These are phyloP conservation scores for Scelioninae gen. 1 DNA, from an alignment of 2,888 invertebrate species.

Conservation along the genomic window DNA sequence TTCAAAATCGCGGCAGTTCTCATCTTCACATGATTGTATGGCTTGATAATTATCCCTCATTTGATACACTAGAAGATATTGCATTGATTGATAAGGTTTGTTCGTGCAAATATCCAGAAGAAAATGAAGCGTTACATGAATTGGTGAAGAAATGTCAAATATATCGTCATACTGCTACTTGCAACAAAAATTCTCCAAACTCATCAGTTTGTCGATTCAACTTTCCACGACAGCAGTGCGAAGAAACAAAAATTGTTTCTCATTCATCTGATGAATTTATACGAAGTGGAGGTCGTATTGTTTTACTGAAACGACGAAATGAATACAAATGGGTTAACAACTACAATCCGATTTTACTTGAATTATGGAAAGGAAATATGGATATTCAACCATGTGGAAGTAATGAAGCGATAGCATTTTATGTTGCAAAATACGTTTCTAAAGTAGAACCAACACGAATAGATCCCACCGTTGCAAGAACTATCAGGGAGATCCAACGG, in stretches of 20 bases:
- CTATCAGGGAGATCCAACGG: slow-evolving; percentile 26
- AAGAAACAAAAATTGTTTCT: slow-evolving; percentile 68
- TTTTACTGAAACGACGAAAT: slow-evolving; percentile 73
- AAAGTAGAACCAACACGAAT: slow-evolving; percentile 63
- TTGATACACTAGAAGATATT: slow-evolving; percentile 70
- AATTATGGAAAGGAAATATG: too few relatives aligned
- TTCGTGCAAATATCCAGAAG: slow-evolving; percentile 63
- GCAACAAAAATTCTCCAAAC: slow-evolving; percentile 54
- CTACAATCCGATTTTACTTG: too few relatives aligned
- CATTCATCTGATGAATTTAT: slow-evolving; percentile 76
- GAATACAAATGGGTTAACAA: slow-evolving; percentile 74
- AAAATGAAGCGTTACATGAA: slow-evolving; percentile 56
- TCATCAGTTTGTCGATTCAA: slow-evolving; percentile 73
- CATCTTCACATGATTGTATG: too few relatives aligned
- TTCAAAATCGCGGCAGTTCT: too few relatives aligned
- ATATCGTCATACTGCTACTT: slow-evolving; percentile 69
- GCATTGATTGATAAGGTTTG: slow-evolving; percentile 57
- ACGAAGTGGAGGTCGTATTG: slow-evolving; percentile 77
- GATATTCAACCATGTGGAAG: too few relatives aligned
- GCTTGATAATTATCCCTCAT: slow-evolving; percentile 72
- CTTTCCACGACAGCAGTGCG: slow-evolving; percentile 60
- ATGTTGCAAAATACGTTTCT: slow-evolving; percentile 68
- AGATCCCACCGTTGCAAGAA: slow-evolving; percentile 52
- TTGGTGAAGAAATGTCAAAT: slow-evolving; percentile 69
- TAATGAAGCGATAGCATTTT: slow-evolving; percentile 75